A percentile compares a stretch with the other conserved stretches of the same genome.
phyloP scores from a whole-genome alignment of 1,140 invertebrate species.

The Dermatophagoides farinae region DNA sequence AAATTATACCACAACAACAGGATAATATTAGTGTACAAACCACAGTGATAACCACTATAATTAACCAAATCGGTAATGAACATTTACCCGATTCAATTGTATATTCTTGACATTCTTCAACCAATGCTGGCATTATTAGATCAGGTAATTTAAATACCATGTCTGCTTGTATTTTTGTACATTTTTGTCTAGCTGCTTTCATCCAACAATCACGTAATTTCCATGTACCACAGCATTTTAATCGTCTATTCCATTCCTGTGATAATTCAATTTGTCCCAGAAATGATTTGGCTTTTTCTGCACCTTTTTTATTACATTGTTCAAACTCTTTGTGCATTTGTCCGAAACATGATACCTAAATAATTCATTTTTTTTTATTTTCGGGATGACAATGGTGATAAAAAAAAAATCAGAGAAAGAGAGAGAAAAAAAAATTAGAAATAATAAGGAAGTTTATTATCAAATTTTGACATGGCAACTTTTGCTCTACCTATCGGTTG shows the following conservation, averaged over 20 bases:
- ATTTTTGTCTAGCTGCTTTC: background rate
- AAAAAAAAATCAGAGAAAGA: background rate
- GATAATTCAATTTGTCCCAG: background rate
- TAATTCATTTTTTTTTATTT: background rate
- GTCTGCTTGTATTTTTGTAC: background rate
- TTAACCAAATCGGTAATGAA: background rate
- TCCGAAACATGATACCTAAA: conserved; percentile 1
- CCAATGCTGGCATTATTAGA: background rate
- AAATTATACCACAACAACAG: background rate
- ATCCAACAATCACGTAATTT: conserved; percentile 11
- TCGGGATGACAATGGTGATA: too few species aligned
- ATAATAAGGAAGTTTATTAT: background rate
- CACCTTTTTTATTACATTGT: conserved; percentile 3
- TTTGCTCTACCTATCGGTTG: background rate
- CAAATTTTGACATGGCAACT: background rate
- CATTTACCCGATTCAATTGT: background rate
- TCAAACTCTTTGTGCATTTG: conserved; percentile 11
- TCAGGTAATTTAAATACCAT: conserved; percentile 2
- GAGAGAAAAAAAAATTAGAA: background rate
- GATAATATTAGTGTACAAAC: background rate
- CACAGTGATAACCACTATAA: background rate
- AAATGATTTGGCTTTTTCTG: background rate
- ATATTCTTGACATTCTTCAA: background rate
- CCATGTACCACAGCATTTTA: conserved; percentile 11
- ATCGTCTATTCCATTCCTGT: background rate